phyloP scores from a whole-genome alignment of 1,140 invertebrate species.

The Caligus rogercresseyi region DNA sequence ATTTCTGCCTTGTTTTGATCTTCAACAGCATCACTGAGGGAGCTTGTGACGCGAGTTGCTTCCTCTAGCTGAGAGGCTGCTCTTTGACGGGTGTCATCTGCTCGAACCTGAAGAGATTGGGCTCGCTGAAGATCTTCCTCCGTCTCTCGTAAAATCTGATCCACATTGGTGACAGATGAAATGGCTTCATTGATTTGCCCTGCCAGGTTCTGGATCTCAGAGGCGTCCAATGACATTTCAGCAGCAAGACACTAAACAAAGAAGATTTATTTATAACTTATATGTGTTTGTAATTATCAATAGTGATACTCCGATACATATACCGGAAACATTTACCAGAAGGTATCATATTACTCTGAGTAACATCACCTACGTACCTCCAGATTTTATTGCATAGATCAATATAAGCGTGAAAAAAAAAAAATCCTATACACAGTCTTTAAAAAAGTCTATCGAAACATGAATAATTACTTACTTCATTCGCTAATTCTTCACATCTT shows the following conservation, averaged over 20 bases:
- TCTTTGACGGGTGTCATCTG: conserved; percentile 29
- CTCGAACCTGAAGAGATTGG: conserved; percentile 20
- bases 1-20: conserved; percentile 55
- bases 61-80: conserved; percentile 37
- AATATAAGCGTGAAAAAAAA: too few species aligned
- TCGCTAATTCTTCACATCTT: conserved; percentile 56
- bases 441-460: too few species aligned
- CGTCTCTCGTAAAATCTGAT: conserved; percentile 21
- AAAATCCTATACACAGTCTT: too few species aligned
- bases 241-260: conserved; percentile 15
- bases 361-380: too few species aligned
- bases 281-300: conserved; percentile 5
- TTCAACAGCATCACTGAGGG: conserved; percentile 45
- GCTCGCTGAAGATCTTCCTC: neutral
- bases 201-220: conserved; percentile 1
- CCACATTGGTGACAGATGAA: conserved; percentile 12
- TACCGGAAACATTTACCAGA: conserved; percentile 19
- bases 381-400: too few species aligned
- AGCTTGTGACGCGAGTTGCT: conserved; percentile 38
- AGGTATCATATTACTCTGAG: too few species aligned
- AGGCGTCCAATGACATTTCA: conserved; percentile 4
- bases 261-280: conserved; percentile 11
- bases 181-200: conserved; percentile 17
- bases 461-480: too few species aligned
- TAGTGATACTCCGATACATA: neutral